Evolutionary conservation across 2,113 vertebrate genomes (phyloP), one percentile per base, ranked within the genome.

Genomic region (Coryphaenoides rupestris): DNA sequence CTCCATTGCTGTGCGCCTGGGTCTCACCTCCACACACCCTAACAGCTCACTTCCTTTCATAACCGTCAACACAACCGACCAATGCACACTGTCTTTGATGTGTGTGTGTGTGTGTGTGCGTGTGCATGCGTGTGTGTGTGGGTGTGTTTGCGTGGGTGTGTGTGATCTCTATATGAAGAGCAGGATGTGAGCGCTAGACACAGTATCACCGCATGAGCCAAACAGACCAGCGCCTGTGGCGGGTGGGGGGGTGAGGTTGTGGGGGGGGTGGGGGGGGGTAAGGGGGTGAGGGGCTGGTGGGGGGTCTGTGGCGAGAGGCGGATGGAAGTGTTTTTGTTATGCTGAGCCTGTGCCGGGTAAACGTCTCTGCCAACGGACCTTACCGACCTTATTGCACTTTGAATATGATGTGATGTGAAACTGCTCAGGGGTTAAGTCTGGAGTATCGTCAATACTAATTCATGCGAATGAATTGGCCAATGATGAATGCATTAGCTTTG

Each of bases 311-410:
- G 2, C 54, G 66, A 45, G 3, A 14, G 72, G 61, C 78, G 84
- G 83, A 85, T 82, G 76, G 59, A 49, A 70, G 71, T 84, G 80
- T 86, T 88, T 86, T n/a, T 82, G 28, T 73, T 55, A 62, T 63
- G 70, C 59, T 7, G 28, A 71, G 72, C 68, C 58, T 21, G 10
- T n/a, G 33, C 58, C 16, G 19, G 2, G 14, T 21, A 19, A 55
- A 2, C 55, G 7, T 2, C 5, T 12, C 53, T 40, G 7, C 10
- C 33, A 40, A 7, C 9, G 33, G 13, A 40, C 33, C 28, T 33
- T 54, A 19, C 52, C 19, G 7, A 4, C 57, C n/a, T n/a, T n/a
- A n/a, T n/a, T n/a, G n/a, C n/a, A n/a, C n/a, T n/a, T n/a, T 1
- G 33, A 24, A 68, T 19, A 63, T 40, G 13, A 19, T 21, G 3